Evolutionary conservation across 2,797 vertebrate species (phyloP).

Genomic region (Sebastes taczanowskii): DNA sequence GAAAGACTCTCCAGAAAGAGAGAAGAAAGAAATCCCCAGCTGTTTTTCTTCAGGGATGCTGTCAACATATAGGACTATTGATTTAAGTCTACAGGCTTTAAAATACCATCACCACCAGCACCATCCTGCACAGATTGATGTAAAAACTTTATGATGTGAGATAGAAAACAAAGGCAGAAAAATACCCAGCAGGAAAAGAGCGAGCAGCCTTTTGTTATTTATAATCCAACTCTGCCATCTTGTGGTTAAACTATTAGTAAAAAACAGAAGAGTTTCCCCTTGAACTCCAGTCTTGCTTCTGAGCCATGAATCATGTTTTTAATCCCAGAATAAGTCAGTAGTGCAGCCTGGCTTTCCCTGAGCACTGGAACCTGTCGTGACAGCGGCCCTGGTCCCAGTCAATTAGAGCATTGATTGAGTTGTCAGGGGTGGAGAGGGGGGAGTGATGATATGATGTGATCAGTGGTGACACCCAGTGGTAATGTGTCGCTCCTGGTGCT

Average conservation of each 20-base stretch:
- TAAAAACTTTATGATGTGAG: constrained; percentile 8
- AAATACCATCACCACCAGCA: background rate
- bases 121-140: background rate
- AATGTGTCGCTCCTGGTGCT: constrained; percentile 60
- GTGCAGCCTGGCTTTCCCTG: background rate
- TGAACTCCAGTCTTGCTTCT: background rate
- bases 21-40: background rate
- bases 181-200: background rate
- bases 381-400: constrained; percentile 42
- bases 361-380: constrained; percentile 35
- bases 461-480: constrained; percentile 72
- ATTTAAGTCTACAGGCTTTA: background rate
- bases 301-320: background rate
- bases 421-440: constrained; percentile 35
- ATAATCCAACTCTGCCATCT: constrained; percentile 77
- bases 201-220: background rate
- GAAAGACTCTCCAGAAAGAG: background rate
- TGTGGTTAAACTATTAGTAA: constrained; percentile 58
- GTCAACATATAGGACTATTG: background rate
- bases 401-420: constrained; percentile 65
- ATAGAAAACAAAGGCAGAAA: constrained; percentile 26
- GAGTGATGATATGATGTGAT: constrained; percentile 65
- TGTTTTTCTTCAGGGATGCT: background rate
- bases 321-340: constrained; percentile 32
- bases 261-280: background rate